Evolutionary conservation across 2,888 invertebrate genomes (phyloP), one percentile per base, ranked within the genome.

Genomic region (Ypsolopha scabrella): DNA sequence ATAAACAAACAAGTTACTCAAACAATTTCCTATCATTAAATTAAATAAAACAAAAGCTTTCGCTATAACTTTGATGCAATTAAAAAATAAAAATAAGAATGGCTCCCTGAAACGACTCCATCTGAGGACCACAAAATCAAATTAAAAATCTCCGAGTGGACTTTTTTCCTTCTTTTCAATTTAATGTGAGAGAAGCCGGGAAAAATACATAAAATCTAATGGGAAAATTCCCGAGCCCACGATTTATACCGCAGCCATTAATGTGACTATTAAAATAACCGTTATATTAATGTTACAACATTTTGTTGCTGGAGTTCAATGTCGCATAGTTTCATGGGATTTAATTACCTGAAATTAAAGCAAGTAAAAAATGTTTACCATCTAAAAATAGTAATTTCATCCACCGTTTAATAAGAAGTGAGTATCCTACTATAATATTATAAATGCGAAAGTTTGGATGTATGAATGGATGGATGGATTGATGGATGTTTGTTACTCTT

Each of bases 131-230:
- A 60, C 60, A 70, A 75, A 76, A 76, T 74, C 67, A 76, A 77
- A 73, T 77, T 72, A 68, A 72, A 24, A 72, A 74, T 65, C 63
- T 61, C 58, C 60, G 62, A 43, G 2, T 43, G 24, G 34, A 35
- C 68, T 64, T 62, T 72, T 74, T 70, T 69, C 70, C 72, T 73
- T 67, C 67, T 71, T 77, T 76, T 76, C 79, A 79, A 81, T 82
- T 82, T 79, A 80, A 82, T 79, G 75, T 70, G 71, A 73, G 75
- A 75, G 75, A 75, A 75, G 41, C 41, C 75, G 73, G 70, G 72
- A 63, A 71, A 76, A 75, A 79, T 79, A 79, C 79, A 79, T 83
- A 79, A 83, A 83, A 77, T 72, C 68, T 78, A 83, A 83, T 82
- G 74, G 80, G 69, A 72, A 65, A 81, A 80, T 82, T 80, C 77